Evolutionary conservation across 2,888 invertebrate genomes (phyloP).

Genomic region (Epinotia demarniana): DNA sequence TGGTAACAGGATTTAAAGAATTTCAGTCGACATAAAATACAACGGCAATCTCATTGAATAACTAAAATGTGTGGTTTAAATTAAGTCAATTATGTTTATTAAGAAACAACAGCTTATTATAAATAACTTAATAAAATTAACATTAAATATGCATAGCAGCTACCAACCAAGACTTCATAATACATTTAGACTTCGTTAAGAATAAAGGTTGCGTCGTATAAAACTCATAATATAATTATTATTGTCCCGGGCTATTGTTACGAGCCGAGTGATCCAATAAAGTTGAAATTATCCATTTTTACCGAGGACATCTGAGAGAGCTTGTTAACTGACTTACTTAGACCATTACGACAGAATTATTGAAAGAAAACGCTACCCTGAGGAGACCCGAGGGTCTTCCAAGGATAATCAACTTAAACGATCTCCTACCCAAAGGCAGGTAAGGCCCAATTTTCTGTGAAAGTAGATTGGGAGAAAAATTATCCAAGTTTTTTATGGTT

Average conservation of each 20-base stretch:
- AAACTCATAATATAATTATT: constrained; percentile 37
- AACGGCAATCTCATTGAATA: no score
- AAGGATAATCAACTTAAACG: constrained; percentile 13
- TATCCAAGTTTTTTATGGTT: constrained; percentile 63
- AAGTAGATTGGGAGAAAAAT: constrained; percentile 49
- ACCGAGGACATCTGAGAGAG: constrained; percentile 58
- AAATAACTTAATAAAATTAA: background rate
- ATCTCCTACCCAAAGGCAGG: no score
- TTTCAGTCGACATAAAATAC: no score
- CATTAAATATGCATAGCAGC: constrained; percentile 3
- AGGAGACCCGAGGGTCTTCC: constrained; percentile 48
- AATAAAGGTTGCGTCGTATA: constrained; percentile 15
- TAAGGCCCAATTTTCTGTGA: constrained; percentile 27
- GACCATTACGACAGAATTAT: constrained; percentile 67
- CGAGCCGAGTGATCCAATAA: constrained; percentile 36
- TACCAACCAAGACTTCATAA: background rate
- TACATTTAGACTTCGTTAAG: constrained; percentile 16
- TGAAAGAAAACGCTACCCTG: constrained; percentile 66
- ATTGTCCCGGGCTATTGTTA: constrained; percentile 30
- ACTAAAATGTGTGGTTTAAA: no score
- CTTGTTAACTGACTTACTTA: constrained; percentile 73
- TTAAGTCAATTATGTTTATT: background rate
- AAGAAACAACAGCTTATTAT: background rate
- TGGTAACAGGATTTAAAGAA: no score
- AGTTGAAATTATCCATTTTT: constrained; percentile 50